Evolutionary conservation across 2,113 vertebrate species (phyloP).

Genomic region (Laticauda laticaudata): DNA sequence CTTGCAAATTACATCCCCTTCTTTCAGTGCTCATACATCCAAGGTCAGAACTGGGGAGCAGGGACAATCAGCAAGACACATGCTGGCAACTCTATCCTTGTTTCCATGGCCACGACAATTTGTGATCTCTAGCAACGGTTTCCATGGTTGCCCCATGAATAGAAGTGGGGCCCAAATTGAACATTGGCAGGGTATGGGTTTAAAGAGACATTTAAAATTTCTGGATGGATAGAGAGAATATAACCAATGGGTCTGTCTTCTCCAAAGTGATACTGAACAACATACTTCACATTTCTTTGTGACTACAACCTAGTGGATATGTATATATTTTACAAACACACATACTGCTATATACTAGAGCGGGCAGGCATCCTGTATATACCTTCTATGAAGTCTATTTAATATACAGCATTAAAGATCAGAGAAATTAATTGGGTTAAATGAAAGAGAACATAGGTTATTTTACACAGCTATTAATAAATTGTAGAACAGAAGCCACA

Average conservation of each 20-base stretch:
- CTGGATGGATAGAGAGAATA: background rate
- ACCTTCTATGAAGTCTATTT: background rate
- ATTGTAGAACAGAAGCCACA: background rate
- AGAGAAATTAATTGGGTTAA: background rate
- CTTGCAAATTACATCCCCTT: background rate
- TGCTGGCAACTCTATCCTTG: slow-evolving; percentile 19
- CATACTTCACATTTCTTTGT: background rate
- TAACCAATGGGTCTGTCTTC: background rate
- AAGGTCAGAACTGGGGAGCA: slow-evolving; percentile 14
- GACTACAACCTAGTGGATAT: background rate
- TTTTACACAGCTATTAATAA: background rate
- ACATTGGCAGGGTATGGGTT: background rate
- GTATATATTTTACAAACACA: background rate
- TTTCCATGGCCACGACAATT: slow-evolving; percentile 48
- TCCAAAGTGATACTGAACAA: background rate
- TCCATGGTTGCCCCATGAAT: slow-evolving; percentile 46
- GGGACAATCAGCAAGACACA: slow-evolving; percentile 20
- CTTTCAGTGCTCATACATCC: background rate
- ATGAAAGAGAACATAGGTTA: background rate
- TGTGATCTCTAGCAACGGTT: slow-evolving; percentile 48
- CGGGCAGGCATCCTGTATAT: background rate
- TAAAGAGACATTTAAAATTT: slow-evolving; percentile 6
- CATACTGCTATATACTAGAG: too few relatives aligned
- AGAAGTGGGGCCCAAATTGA: slow-evolving; percentile 24
- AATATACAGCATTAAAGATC: background rate